Conservation (phyloP, 2,797 vertebrate genomes). For the Cynodonichthys magdalenae region DNA sequence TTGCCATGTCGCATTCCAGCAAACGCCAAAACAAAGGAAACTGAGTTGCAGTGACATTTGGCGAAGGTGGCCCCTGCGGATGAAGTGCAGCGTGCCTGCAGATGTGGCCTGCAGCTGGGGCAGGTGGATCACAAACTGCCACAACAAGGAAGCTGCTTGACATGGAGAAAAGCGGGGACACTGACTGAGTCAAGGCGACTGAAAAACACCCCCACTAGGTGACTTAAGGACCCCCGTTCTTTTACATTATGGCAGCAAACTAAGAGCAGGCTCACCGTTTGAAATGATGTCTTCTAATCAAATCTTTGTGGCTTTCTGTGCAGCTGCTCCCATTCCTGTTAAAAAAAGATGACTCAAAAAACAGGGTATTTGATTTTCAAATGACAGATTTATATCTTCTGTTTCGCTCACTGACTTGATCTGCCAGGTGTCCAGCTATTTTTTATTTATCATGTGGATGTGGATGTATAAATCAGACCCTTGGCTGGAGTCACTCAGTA, state of each 20-base stretch:
- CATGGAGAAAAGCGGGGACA: conserved; percentile 14
- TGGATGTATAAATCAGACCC: conserved; percentile 35
- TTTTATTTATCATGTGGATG: conserved; percentile 27
- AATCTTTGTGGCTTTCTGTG: conserved; percentile 29
- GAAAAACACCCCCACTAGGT: conserved; percentile 17
- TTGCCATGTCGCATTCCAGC: conserved; percentile 59
- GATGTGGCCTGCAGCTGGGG: conserved; percentile 60
- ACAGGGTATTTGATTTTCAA: conserved; percentile 5
- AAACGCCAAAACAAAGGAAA: conserved; percentile 40
- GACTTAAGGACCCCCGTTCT: neutral
- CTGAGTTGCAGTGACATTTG: conserved; percentile 59
- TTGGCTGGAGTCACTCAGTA: conserved; percentile 41
- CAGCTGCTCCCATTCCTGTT: conserved; percentile 11
- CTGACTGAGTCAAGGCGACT: conserved; percentile 10
- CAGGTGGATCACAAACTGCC: conserved; percentile 57
- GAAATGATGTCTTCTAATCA: conserved; percentile 46
- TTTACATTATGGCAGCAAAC: neutral
- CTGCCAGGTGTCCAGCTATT: conserved; percentile 10
- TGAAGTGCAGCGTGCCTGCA: conserved; percentile 45
- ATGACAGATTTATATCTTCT: conserved; percentile 6
- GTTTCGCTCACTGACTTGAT: conserved; percentile 24
- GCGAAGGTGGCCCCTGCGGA: conserved; percentile 49
- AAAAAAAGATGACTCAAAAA: conserved; percentile 10
- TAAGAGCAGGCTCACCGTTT: conserved; percentile 19
- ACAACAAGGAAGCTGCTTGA: conserved; percentile 24